phyloP scores from a whole-genome alignment of 1,140 invertebrate species.

The Camponotus vicinus region DNA sequence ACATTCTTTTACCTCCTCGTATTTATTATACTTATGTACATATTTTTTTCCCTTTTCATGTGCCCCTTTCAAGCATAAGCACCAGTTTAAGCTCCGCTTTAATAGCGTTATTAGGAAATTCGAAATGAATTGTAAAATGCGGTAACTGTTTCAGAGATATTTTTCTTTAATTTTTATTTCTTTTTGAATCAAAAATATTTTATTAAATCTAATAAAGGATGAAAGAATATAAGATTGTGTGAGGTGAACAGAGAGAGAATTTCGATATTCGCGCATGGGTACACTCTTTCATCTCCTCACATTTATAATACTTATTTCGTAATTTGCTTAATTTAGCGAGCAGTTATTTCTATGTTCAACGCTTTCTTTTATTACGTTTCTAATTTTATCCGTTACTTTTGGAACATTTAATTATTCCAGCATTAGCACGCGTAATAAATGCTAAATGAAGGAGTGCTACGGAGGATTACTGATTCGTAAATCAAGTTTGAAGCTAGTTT shows the following conservation, averaged over 20 bases:
- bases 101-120: no score
- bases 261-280: neutral
- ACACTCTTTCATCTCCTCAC: neutral
- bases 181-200: neutral
- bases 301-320: neutral
- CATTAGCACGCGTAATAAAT: conserved; percentile 34
- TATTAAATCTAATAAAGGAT: neutral
- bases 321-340: neutral
- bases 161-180: no score
- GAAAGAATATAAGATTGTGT: neutral
- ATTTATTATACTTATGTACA: neutral
- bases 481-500: conserved; percentile 51
- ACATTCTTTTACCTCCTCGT: neutral
- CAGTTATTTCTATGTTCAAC: neutral
- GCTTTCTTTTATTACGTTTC: neutral
- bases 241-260: neutral
- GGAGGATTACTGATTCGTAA: conserved; percentile 41
- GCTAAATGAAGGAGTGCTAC: conserved; percentile 7
- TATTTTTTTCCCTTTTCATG: no score
- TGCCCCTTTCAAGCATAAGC: no score
- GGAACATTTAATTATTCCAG: conserved; percentile 14
- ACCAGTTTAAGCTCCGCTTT: no score
- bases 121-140: no score
- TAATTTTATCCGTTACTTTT: neutral
- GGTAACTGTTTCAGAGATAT: no score